A percentile compares a stretch with the other conserved stretches of the same genome.
phyloP scores from a whole-genome alignment of 53 echinoderm and acorn worm genomes.

The Mesocentrotus franciscanus region DNA sequence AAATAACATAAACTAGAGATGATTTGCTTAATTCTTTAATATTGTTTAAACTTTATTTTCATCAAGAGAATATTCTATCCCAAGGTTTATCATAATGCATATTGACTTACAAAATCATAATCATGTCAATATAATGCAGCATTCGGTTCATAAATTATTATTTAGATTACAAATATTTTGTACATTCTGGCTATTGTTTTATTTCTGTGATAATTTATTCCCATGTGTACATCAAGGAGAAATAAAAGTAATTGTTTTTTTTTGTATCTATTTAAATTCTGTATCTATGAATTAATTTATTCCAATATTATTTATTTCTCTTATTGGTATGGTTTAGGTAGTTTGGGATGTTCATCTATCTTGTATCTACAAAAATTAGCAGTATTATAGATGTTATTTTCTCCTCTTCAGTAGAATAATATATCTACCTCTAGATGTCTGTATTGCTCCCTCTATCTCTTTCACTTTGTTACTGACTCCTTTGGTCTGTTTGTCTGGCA shows the following conservation, averaged over 20 bases:
- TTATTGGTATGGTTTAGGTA: slow-evolving; percentile 7
- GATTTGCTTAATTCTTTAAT: too few relatives aligned
- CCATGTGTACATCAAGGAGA: neutral
- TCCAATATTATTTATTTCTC: slow-evolving; percentile 40
- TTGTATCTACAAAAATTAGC: neutral
- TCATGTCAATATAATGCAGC: too few relatives aligned
- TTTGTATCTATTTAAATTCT: neutral
- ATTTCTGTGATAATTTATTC: neutral
- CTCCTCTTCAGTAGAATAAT: neutral
- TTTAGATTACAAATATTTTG: neutral
- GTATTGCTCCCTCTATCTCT: neutral
- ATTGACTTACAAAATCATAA: too few relatives aligned
- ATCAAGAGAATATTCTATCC: too few relatives aligned
- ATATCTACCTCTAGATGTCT: neutral
- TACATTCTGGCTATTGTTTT: neutral
- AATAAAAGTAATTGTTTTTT: neutral
- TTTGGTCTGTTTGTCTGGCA: neutral
- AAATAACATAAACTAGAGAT: too few relatives aligned
- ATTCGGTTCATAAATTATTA: neutral
- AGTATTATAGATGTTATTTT: neutral
- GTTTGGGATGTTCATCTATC: neutral
- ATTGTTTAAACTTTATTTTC: too few relatives aligned
- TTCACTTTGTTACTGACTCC: neutral
- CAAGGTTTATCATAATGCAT: too few relatives aligned
- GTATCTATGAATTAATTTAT: slow-evolving; percentile 44